Base-by-base conservation (phyloP, 2,113 vertebrate genomes). In the Vombatus ursinus region DNA sequence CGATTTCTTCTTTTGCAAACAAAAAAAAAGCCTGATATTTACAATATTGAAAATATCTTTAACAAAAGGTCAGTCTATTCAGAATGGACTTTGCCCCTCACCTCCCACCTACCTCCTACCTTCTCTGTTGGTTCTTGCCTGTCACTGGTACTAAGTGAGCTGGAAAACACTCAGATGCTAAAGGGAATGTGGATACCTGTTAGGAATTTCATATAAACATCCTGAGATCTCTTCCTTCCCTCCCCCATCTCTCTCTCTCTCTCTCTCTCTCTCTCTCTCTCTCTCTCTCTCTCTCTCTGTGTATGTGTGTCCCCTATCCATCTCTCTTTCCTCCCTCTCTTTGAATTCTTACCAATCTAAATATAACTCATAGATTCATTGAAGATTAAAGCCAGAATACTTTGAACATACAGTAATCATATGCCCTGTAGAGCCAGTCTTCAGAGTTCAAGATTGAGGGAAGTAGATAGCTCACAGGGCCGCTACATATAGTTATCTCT, bases 141-240 rank as follows among this genome's bases (percentile, higher is more conserved):
- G 90, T 89, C 95, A 91, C 61, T 53, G 89, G 57, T 92, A 25
- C 26, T 57, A 57, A 96, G 94, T 96, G 96, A 95, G 92, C 95
- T 94, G 68, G 96, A 91, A 95, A 91, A 95, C 91, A 96, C 61
- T 93, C 93, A 95, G 19, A 95, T 84, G 52, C n/a, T 68, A 95
- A 96, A 96, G 92, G 91, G 92, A 95, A 96, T 96, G 93, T 94
- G 95, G 94, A 92, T 90, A 91, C 53, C n/a, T n/a, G 91, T 92
- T 94, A 54, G 51, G 95, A 96, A 96, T 96, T 96, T 91, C 91
- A 96, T 94, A 50, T 94, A 94, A 92, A 92, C 57, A 95, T 95
- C 31, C 52, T 53, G 50, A 84, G 93, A 95, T 61, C 93, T 90
- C 93, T 90, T 90, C 94, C 52, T 92, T 93, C 90, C 31, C 19